Conservation (phyloP, 2,113 vertebrate genomes). For the Pica pica region DNA sequence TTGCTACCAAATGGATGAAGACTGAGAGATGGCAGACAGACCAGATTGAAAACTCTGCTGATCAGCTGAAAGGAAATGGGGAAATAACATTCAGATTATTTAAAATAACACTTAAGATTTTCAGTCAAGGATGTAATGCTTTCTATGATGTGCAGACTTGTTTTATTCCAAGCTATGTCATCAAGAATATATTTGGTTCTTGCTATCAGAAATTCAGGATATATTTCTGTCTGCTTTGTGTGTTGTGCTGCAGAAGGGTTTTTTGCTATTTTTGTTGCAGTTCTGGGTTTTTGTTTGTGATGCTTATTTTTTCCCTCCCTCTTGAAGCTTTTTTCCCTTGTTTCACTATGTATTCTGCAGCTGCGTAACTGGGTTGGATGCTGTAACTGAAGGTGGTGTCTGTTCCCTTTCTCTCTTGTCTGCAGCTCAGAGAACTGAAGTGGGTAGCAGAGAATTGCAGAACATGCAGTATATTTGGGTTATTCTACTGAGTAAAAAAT, state of each 20-base stretch:
- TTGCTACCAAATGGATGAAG: background rate
- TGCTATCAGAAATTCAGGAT: background rate
- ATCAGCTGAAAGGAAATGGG: background rate
- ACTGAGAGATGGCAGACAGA: background rate
- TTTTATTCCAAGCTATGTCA: background rate
- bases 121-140: background rate
- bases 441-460: background rate
- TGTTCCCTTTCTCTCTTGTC: background rate
- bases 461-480: background rate
- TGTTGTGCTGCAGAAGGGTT: background rate
- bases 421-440: background rate
- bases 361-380: background rate
- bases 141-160: background rate
- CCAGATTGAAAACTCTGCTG: background rate
- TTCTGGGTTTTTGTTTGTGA: background rate
- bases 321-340: background rate
- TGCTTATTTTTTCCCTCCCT: background rate
- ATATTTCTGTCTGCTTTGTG: background rate
- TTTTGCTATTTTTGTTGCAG: background rate
- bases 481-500: background rate
- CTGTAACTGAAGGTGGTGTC: background rate
- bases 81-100: background rate
- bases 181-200: background rate
- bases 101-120: background rate
- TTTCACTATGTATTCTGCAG: background rate